Base-by-base conservation (phyloP, 2,888 invertebrate genomes). In the Brachyptera risi region DNA sequence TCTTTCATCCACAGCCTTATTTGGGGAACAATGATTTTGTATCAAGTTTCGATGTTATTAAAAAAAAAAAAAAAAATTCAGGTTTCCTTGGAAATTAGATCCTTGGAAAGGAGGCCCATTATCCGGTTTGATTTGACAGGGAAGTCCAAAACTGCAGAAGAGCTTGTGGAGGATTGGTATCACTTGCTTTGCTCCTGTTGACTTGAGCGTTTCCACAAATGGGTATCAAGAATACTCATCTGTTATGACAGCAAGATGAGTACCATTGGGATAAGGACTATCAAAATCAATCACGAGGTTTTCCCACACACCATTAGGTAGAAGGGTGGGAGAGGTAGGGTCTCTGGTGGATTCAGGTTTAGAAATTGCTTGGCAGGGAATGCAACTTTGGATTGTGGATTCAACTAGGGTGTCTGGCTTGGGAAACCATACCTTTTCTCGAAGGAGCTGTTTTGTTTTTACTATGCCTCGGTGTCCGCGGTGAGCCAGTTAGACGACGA, bases 351-450 rank as follows among this genome's bases (percentile, higher is more conserved):
- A n/a, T n/a, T 31, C 35, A 3, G 7, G 1, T 15, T n/a, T 35
- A n/a, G 51, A 35, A 1, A 31, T 51, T 13, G 19, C 1, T 13
- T 31, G 51, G 17, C 51, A 51, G 35, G 51, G 5, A 5, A 3
- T 3, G 35, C 51, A 51, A 17, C n/a, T 5, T 15, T 35, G 4
- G 27, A 51, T n/a, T 1, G n/a, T 13, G 15, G n/a, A 3, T 5
- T 51, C 51, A 3, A 51, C 51, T n/a, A 2, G 15, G 3, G 3
- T 9, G 3, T 31, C 51, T 2, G 35, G n/a, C 1, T 27, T 19
- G 9, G 51, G 51, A 19, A 51, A 51, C 51, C 51, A 51, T 2
- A 51, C 35, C 19, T 51, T 51, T 15, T 51, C 51, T 31, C 51
- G 27, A 1, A 51, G 11, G 3, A 51, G 35, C 5, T n/a, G n/a